Evolutionary conservation across 2,113 vertebrate species (phyloP).

Genomic region (Panthera leo): DNA sequence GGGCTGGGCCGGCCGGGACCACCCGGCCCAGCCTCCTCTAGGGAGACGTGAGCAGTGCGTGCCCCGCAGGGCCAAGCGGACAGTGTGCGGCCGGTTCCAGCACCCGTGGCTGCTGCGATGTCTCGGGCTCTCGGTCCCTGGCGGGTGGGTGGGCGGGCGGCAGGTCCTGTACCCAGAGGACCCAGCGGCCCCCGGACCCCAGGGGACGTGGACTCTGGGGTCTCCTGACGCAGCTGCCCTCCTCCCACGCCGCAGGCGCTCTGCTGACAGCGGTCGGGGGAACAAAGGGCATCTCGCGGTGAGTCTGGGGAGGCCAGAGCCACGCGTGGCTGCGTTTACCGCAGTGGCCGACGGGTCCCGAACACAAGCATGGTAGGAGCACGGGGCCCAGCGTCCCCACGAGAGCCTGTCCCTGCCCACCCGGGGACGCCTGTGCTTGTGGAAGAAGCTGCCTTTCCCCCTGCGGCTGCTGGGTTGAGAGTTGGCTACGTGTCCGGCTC

Average conservation of each 20-base stretch:
- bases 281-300: accelerated
- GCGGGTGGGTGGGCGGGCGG: too few species aligned
- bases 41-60: accelerated
- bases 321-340: accelerated
- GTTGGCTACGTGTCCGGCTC: too few species aligned
- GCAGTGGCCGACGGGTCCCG: neutral
- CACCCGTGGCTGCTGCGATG: too few species aligned
- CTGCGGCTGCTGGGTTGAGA: too few species aligned
- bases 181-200: neutral
- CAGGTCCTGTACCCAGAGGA: too few species aligned
- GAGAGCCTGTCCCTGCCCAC: neutral
- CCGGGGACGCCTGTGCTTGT: too few species aligned
- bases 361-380: neutral
- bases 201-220: accelerated
- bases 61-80: neutral
- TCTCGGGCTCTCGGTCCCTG: neutral
- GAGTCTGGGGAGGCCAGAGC: neutral
- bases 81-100: neutral
- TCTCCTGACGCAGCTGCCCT: neutral
- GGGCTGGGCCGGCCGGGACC: neutral
- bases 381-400: accelerated
- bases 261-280: accelerated
- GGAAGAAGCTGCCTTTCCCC: too few species aligned
- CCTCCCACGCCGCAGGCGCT: neutral
- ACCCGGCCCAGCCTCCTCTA: neutral